Evolutionary conservation across 2,797 vertebrate genomes (phyloP).

Genomic region (Euthynnus affinis): DNA sequence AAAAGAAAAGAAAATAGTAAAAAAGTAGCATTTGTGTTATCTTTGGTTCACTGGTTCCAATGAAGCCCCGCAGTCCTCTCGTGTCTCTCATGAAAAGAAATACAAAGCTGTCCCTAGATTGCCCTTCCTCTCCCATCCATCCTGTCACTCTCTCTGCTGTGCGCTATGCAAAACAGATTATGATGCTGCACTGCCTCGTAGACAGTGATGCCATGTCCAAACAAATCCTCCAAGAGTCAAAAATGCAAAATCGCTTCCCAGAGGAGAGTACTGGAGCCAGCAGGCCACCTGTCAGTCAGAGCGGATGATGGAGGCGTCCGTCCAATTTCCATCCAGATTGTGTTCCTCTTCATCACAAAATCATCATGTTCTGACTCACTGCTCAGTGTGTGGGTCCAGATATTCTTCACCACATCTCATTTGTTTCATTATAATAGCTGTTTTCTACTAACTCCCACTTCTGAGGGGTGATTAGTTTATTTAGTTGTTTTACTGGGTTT

Average conservation of each 20-base stretch:
- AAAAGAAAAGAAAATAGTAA: not conserved
- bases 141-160: conserved; percentile 37
- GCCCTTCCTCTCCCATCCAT: conserved; percentile 7
- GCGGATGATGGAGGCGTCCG: conserved; percentile 28
- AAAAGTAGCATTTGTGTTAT: conserved; percentile 11
- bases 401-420: not conserved
- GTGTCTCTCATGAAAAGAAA: conserved; percentile 44
- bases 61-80: not conserved
- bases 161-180: conserved; percentile 55
- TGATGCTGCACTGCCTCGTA: conserved; percentile 41
- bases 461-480: not conserved
- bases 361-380: conserved; percentile 4
- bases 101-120: conserved; percentile 48
- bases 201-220: conserved; percentile 45
- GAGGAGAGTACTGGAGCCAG: conserved; percentile 35
- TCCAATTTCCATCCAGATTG: conserved; percentile 46
- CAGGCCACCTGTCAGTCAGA: conserved; percentile 48
- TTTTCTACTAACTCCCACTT: not conserved
- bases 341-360: conserved; percentile 37
- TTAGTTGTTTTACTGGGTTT: not conserved
- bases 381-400: conserved; percentile 6
- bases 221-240: conserved; percentile 51
- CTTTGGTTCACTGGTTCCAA: conserved; percentile 21
- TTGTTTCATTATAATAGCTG: conserved; percentile 8
- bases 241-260: conserved; percentile 35